A percentile compares a stretch with the other conserved stretches of the same genome.
These are phyloP conservation scores for Strigops habroptila DNA, from an alignment of 2,113 vertebrate species.

Conservation along the genomic window DNA sequence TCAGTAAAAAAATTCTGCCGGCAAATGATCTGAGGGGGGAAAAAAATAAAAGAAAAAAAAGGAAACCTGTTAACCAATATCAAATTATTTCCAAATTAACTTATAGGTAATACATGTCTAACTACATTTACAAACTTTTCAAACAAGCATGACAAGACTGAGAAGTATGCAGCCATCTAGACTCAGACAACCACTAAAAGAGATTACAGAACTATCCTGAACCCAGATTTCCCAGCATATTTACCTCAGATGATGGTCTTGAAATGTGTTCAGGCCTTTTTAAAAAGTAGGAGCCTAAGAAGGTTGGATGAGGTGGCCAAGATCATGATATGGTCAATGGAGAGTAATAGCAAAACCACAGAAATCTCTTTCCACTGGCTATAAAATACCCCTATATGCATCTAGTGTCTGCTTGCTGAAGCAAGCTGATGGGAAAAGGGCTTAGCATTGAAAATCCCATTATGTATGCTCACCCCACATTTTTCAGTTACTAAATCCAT, in stretches of 20 bases:
- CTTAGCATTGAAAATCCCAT: conserved; percentile 4
- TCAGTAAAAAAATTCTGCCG: neutral
- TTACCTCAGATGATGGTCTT: neutral
- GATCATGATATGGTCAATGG: neutral
- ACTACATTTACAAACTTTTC: neutral
- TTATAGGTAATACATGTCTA: neutral
- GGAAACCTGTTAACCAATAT: neutral
- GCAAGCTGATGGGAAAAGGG: neutral
- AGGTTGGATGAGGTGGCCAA: neutral
- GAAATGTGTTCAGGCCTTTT: neutral
- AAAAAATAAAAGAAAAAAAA: neutral
- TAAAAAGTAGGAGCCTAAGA: neutral
- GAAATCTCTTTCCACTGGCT: neutral
- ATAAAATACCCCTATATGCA: neutral
- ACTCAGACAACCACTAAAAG: neutral
- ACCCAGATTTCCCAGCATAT: neutral
- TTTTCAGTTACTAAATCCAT: neutral
- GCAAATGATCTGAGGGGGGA: neutral
- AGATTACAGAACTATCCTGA: neutral
- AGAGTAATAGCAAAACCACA: neutral
- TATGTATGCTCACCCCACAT: neutral
- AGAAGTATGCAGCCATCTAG: neutral
- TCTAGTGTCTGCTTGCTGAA: neutral
- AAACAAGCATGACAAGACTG: neutral
- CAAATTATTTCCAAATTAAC: neutral